These are phyloP conservation scores for Daubentonia madagascariensis DNA, from an alignment of 2,113 vertebrate species.

Conservation along the genomic window DNA sequence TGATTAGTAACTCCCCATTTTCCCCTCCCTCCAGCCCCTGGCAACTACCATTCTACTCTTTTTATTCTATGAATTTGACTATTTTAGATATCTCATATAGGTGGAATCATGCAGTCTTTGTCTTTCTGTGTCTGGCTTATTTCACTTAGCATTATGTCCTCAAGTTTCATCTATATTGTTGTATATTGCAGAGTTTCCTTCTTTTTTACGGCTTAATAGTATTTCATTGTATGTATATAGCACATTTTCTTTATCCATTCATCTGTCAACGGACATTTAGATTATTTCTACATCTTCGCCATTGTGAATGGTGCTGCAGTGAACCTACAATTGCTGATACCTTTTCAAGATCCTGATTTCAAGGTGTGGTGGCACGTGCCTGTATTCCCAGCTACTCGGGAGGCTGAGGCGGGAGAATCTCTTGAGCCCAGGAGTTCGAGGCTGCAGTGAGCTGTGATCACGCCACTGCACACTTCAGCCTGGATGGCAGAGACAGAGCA, in stretches of 20 bases:
- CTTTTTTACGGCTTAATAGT: neutral
- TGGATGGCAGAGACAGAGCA: no score
- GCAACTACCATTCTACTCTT: no score
- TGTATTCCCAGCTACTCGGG: no score
- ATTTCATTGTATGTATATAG: fast-evolving
- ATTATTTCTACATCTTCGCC: neutral
- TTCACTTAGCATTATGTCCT: neutral
- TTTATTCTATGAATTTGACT: neutral
- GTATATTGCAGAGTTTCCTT: neutral
- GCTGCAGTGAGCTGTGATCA: no score
- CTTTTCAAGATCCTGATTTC: neutral
- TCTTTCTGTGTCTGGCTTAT: neutral
- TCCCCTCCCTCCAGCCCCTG: no score
- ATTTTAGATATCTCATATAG: neutral
- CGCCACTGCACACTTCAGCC: no score
- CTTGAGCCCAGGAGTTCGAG: no score
- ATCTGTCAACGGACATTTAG: neutral
- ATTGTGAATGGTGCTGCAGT: neutral
- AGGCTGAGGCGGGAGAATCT: no score
- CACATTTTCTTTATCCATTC: neutral
- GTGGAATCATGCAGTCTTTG: no score
- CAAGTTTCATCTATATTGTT: neutral
- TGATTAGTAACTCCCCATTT: no score
- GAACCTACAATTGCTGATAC: neutral
- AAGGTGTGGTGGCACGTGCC: no score